A percentile compares a stretch with the other conserved stretches of the same genome.
phyloP scores from a whole-genome alignment of 2,797 vertebrate species.

The Phrynocephalus forsythii region DNA sequence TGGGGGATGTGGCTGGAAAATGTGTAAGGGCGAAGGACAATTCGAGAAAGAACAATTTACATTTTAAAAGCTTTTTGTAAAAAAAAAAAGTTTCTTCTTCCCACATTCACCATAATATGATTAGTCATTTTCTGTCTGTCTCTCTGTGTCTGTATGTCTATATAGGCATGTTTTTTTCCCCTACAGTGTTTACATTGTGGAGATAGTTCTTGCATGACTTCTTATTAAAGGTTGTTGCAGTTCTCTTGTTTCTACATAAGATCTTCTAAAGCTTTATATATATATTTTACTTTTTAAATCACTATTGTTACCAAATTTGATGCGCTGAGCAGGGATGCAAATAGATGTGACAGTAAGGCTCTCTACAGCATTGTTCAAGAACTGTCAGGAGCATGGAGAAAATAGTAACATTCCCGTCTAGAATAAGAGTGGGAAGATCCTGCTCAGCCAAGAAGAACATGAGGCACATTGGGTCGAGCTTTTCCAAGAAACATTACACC shows the following conservation, averaged over 20 bases:
- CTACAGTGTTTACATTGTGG: background rate
- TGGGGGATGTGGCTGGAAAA: background rate
- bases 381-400: no score
- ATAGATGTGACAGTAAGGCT: no score
- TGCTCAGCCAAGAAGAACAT: no score
- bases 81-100: no score
- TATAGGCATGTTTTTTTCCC: background rate
- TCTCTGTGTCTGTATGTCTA: background rate
- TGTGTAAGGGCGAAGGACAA: background rate
- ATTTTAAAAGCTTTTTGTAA: constrained; percentile 3
- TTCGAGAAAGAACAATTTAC: background rate
- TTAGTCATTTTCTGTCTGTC: background rate
- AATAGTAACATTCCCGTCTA: no score
- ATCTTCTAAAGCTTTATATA: background rate
- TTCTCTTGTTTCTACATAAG: background rate
- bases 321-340: no score
- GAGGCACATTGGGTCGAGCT: no score
- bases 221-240: background rate
- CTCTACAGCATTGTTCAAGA: no score
- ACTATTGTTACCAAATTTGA: no score
- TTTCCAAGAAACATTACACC: no score
- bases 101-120: background rate
- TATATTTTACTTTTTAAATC: background rate
- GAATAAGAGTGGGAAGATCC: no score
- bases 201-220: background rate